These are phyloP conservation scores for Venturia canescens DNA, from an alignment of 1,140 invertebrate species.

Conservation along the genomic window DNA sequence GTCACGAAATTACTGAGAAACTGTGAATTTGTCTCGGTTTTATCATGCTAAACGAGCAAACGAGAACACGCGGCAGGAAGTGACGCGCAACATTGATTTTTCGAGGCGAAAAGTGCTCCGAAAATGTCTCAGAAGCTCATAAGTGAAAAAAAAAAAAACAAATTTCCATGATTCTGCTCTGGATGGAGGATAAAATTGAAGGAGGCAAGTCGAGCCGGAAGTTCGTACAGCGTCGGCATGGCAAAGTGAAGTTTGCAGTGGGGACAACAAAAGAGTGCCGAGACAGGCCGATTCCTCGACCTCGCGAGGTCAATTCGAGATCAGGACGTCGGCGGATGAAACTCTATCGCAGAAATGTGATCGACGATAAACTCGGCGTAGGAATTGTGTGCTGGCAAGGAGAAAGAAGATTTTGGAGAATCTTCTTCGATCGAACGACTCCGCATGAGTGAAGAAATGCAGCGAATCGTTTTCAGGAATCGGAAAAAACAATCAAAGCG, in stretches of 20 bases:
- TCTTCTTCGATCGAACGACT: too few species aligned
- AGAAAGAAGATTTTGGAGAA: too few species aligned
- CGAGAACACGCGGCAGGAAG: too few species aligned
- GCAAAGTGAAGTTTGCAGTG: slow-evolving; percentile 29
- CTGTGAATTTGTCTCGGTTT: too few species aligned
- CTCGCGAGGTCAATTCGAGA: slow-evolving; percentile 56
- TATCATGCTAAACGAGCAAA: too few species aligned
- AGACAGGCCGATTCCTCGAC: slow-evolving; percentile 59
- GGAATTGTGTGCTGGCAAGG: not conserved
- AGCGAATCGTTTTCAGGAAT: too few species aligned
- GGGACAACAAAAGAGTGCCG: slow-evolving; percentile 55
- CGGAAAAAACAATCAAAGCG: too few species aligned
- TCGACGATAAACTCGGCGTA: not conserved
- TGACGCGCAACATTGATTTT: not conserved
- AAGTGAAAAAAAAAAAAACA: not conserved
- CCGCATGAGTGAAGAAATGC: too few species aligned
- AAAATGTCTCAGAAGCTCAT: not conserved
- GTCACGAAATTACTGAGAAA: too few species aligned
- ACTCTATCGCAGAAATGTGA: not conserved
- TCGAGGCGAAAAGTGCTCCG: too few species aligned
- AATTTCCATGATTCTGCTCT: not conserved
- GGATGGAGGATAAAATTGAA: not conserved
- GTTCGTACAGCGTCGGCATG: not conserved
- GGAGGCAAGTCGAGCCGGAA: slow-evolving; percentile 2
- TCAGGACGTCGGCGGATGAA: slow-evolving; percentile 39